A percentile compares a stretch with the other conserved stretches of the same genome.
phyloP scores from a whole-genome alignment of 2,797 vertebrate genomes.

The Rallus crepitans region DNA sequence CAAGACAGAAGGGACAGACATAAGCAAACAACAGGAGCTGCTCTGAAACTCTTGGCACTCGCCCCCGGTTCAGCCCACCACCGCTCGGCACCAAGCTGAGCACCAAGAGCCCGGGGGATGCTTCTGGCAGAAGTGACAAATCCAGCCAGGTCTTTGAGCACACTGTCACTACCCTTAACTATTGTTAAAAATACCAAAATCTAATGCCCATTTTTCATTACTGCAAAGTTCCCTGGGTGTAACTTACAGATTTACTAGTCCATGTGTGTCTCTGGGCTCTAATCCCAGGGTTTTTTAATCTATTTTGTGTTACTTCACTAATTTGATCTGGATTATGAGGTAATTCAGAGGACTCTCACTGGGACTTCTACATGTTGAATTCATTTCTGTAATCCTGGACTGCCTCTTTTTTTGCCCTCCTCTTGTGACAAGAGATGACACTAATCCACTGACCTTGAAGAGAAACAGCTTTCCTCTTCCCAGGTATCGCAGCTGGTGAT shows the following conservation, averaged over 20 bases:
- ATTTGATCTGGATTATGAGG: not conserved
- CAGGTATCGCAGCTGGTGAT: not conserved
- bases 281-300: not conserved
- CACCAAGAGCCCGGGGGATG: not conserved
- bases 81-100: not conserved
- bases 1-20: slow-evolving; percentile 13
- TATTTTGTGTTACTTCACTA: not conserved
- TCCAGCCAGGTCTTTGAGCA: not conserved
- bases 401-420: not conserved
- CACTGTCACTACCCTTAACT: not conserved
- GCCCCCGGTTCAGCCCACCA: not conserved
- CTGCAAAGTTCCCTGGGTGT: not conserved
- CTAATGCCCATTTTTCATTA: not conserved
- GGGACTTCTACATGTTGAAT: not conserved
- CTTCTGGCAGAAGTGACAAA: not conserved
- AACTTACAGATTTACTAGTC: not conserved
- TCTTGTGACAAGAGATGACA: not conserved
- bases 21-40: slow-evolving; percentile 9
- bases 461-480: slow-evolving; percentile 34
- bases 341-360: not conserved
- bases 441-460: slow-evolving; percentile 6
- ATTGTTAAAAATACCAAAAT: not conserved
- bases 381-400: not conserved
- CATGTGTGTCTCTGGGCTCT: accelerated
- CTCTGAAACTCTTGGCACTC: not conserved